phyloP scores from a whole-genome alignment of 2,888 invertebrate species.

The Colletes collaris region DNA sequence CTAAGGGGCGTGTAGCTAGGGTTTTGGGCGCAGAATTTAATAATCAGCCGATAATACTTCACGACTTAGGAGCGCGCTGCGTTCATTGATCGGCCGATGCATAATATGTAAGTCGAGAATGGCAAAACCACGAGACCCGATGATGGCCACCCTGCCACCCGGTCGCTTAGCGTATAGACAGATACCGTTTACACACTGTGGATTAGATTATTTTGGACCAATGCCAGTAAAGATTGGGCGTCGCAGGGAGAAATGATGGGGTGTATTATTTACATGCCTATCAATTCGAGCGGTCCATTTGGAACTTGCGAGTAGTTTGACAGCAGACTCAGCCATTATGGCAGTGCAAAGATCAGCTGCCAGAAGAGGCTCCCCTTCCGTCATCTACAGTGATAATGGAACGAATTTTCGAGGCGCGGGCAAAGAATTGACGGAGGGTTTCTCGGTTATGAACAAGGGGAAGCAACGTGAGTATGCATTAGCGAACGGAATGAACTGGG shows the following conservation, averaged over 20 bases:
- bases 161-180: neutral
- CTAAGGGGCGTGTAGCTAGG: neutral
- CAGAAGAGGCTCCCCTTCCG: neutral
- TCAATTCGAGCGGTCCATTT: neutral
- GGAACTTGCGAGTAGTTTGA: neutral
- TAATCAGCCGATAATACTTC: neutral
- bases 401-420: neutral
- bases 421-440: neutral
- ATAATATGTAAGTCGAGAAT: too few relatives aligned
- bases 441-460: neutral
- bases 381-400: neutral
- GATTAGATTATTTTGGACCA: constrained; percentile 9
- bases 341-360: neutral
- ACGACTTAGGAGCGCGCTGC: neutral
- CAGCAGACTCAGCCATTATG: neutral
- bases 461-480: neutral
- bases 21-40: neutral
- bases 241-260: neutral
- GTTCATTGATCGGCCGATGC: neutral
- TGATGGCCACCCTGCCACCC: neutral
- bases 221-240: constrained; percentile 3
- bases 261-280: neutral
- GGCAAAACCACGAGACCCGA: neutral
- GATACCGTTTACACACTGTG: constrained; percentile 2
- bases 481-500: neutral